Percentiles rank a stretch among this genome's conserved stretches.
These are phyloP conservation scores for Hassar affinis DNA, from an alignment of 2,113 vertebrate genomes.

Conservation along the genomic window DNA sequence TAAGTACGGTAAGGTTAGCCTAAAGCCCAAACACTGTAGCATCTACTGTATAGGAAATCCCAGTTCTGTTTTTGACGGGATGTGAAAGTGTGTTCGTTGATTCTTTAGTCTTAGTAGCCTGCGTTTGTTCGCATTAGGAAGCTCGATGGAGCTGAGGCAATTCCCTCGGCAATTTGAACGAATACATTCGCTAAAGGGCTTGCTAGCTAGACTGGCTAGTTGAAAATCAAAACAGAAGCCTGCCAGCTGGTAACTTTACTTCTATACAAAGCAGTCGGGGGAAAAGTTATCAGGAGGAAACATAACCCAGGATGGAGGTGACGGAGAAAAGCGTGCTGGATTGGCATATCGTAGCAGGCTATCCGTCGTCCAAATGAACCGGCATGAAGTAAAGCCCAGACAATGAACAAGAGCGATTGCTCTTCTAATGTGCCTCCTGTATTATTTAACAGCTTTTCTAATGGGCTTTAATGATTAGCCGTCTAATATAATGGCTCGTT, in stretches of 20 bases:
- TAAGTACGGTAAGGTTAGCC: background rate
- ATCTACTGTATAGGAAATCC: background rate
- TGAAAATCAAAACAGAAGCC: background rate
- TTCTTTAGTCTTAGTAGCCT: background rate
- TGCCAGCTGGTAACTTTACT: background rate
- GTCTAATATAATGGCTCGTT: conserved; percentile 44
- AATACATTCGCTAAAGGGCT: background rate
- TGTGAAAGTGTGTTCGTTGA: background rate
- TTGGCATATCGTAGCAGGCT: conserved; percentile 19
- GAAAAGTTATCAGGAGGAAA: too few species aligned
- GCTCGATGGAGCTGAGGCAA: background rate
- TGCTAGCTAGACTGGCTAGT: background rate
- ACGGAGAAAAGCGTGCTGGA: background rate
- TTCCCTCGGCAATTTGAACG: background rate
- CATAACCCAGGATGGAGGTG: too few species aligned
- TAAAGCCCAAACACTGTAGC: background rate
- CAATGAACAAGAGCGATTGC: conserved; percentile 36
- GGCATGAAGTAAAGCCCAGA: background rate
- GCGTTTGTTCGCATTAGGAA: background rate
- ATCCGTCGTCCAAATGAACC: conserved; percentile 9
- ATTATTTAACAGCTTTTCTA: conserved; percentile 53
- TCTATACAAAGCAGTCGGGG: background rate
- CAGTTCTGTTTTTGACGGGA: background rate
- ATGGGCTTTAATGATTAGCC: conserved; percentile 53
- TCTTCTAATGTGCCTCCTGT: conserved; percentile 42